Base-by-base conservation (phyloP, 2,888 invertebrate genomes). In the Chrysina gloriosa region DNA sequence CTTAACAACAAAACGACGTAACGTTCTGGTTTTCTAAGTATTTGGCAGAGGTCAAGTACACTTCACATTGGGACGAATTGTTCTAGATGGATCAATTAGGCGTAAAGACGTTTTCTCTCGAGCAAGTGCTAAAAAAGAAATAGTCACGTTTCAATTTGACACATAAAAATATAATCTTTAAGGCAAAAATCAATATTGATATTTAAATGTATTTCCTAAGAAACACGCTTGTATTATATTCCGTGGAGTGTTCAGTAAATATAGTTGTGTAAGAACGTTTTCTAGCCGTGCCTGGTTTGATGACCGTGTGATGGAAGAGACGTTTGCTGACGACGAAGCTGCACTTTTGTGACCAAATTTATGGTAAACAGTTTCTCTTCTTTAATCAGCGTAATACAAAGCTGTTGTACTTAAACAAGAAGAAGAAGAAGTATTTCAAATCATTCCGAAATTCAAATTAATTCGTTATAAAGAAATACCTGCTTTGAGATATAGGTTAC, bases 131-230 rank as follows among this genome's bases (percentile, higher is more conserved):
- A 61, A 27, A 61, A 58, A 61, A 42, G 42, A 14, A 7, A 42
- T 42, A 42, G 58, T 61, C 58, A 39, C 39, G 58, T 42, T 27
- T 27, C 42, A 27, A 42, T 61, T 27, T 42, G 42, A 42, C 42
- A 61, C 42, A 61, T 27, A 42, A 14, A 27, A 6, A 21, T 3
- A 16, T 31, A 31, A 52, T 16, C 31, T 52, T 16, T 23, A 23
- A 56, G 36, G 39, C 16, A 29, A 61, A 61, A 42, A 61, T 42
- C 27, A 61, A 61, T 61, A 61, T 61, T 61, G 58, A 16, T 42
- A 27, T 9, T 61, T 9, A n/a, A 56, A 36, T 56, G 36, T 61
- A 27, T 61, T 61, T 61, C 58, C 42, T 61, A 61, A 42, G 42
- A 61, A 61, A 42, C 6, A 61, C 36, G 23, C 56, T 36, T 36